phyloP scores from a whole-genome alignment of 2,888 invertebrate genomes.

The Aspidiotus rigidus region DNA sequence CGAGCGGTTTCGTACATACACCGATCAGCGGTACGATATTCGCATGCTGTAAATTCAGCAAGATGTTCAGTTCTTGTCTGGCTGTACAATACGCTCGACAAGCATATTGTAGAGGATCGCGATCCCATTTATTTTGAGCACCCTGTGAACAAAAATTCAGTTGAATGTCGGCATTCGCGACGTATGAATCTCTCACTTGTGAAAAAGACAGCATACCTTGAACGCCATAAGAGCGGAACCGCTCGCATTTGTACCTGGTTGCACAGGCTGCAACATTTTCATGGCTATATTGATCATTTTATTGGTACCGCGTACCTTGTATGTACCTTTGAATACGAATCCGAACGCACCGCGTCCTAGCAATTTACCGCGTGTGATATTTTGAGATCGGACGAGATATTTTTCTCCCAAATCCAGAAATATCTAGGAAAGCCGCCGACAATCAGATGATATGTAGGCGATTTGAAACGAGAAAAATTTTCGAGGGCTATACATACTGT shows the following conservation, averaged over 20 bases:
- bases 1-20: conserved; percentile 45
- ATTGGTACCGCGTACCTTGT: conserved; percentile 49
- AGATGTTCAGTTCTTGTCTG: conserved; percentile 83
- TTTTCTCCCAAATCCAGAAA: conserved; percentile 80
- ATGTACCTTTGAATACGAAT: conserved; percentile 79
- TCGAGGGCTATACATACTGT: conserved; percentile 50
- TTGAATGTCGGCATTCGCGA: not conserved
- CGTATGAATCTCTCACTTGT: not conserved
- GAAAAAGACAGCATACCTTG: conserved; percentile 42
- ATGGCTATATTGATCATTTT: conserved; percentile 69
- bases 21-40: conserved; percentile 89
- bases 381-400: conserved; percentile 70
- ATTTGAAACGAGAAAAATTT: not conserved
- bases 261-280: conserved; percentile 91
- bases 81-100: conserved; percentile 95
- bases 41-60: conserved; percentile 73
- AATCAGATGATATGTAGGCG: conserved; percentile 18
- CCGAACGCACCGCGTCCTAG: conserved; percentile 97
- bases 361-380: conserved; percentile 63
- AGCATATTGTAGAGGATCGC: conserved; percentile 83
- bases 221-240: conserved; percentile 56
- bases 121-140: conserved; percentile 80
- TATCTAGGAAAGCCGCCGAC: conserved; percentile 46
- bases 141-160: conserved; percentile 46
- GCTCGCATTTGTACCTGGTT: conserved; percentile 63